Conservation (phyloP, 1,140 invertebrate species). For the Caerostris extrusa region DNA sequence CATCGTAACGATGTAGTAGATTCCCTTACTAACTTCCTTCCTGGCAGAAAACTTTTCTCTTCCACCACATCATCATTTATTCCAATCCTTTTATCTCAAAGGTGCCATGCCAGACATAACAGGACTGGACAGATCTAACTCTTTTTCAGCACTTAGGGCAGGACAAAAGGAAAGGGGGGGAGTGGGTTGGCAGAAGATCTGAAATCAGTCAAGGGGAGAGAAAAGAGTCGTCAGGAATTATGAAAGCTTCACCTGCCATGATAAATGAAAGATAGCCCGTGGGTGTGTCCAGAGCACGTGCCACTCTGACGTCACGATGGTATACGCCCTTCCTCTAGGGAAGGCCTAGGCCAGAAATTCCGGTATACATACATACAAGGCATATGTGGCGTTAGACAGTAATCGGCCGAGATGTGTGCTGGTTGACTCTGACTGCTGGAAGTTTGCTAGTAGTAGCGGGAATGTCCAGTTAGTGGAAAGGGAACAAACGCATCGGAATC, state of each 20-base stretch:
- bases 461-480: background rate
- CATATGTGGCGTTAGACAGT: background rate
- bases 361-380: constrained; percentile 53
- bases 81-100: background rate
- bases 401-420: constrained; percentile 34
- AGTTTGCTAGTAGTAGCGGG: background rate
- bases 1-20: background rate
- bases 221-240: constrained; percentile 67
- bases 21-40: background rate
- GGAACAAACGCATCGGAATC: background rate
- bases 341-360: constrained; percentile 63
- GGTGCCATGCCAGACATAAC: constrained; percentile 1
- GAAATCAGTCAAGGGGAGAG: constrained; percentile 50
- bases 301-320: constrained; percentile 61
- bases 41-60: background rate
- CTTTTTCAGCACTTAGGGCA: background rate
- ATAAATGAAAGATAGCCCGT: constrained; percentile 66
- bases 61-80: background rate
- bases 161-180: background rate
- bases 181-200: background rate
- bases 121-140: background rate
- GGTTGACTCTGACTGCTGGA: background rate
- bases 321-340: constrained; percentile 73
- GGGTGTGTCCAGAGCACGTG: constrained; percentile 73
- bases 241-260: constrained; percentile 69